Evolutionary conservation across 2,797 vertebrate genomes (phyloP).

Genomic region (Sardinella longiceps): DNA sequence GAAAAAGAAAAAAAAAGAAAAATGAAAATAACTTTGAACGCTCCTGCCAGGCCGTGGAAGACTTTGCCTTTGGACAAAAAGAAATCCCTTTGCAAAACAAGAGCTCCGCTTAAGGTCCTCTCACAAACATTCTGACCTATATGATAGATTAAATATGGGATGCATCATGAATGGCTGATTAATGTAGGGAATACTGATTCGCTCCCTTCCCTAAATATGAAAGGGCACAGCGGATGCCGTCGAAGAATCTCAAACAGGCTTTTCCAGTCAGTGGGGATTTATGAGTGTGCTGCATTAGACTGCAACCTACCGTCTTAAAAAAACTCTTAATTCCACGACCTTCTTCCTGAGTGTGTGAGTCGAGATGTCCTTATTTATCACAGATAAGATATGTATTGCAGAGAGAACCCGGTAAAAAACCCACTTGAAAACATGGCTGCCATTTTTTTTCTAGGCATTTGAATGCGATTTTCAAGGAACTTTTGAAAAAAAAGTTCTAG

Average conservation of each 20-base stretch:
- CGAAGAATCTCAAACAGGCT: constrained; percentile 42
- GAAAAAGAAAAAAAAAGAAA: not conserved
- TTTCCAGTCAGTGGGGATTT: constrained; percentile 35
- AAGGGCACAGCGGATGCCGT: constrained; percentile 26
- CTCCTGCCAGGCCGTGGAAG: not conserved
- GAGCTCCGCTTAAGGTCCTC: not conserved
- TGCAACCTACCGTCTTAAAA: constrained; percentile 22
- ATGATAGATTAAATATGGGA: constrained; percentile 19
- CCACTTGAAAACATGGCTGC: not conserved
- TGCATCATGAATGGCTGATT: not conserved
- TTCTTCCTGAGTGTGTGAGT: not conserved
- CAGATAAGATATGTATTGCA: not conserved
- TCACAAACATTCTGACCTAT: constrained; percentile 6
- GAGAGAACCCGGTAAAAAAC: not conserved
- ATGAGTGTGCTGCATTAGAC: not conserved
- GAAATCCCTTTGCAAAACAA: not conserved
- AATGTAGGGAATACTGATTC: not conserved
- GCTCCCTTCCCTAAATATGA: constrained; percentile 13
- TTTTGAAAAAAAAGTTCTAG: not conserved
- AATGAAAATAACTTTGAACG: not conserved
- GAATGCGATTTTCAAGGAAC: not conserved
- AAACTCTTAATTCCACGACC: not conserved
- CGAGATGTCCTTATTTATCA: not conserved
- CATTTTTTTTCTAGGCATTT: not conserved
- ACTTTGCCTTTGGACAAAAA: not conserved